These are phyloP conservation scores for Spisula subtruncata DNA, from an alignment of 2,888 invertebrate species.

Conservation along the genomic window DNA sequence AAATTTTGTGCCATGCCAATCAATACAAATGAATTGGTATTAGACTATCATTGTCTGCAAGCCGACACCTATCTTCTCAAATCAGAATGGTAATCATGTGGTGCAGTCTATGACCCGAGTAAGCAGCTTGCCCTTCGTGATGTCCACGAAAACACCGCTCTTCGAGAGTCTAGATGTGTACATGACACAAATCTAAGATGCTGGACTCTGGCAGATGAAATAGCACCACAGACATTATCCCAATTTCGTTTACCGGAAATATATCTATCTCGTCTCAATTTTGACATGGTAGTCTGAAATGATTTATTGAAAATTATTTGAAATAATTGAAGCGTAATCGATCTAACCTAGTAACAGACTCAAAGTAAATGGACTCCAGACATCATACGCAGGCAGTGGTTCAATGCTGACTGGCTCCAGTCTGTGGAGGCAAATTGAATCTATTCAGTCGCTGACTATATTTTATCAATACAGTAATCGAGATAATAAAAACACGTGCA, in stretches of 20 bases:
- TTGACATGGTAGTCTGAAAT: not conserved
- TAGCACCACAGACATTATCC: not conserved
- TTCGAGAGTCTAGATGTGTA: no score
- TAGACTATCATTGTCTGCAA: not conserved
- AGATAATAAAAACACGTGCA: not conserved
- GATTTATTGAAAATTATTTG: conserved; percentile 1
- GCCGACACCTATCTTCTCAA: not conserved
- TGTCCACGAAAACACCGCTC: not conserved
- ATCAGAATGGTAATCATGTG: not conserved
- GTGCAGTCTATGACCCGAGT: not conserved
- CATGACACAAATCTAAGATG: no score
- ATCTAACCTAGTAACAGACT: not conserved
- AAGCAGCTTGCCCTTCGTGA: not conserved
- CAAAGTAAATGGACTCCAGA: no score
- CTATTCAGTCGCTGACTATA: not conserved
- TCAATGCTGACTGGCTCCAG: not conserved
- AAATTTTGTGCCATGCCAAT: not conserved
- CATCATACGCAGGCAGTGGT: not conserved
- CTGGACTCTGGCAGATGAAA: no score
- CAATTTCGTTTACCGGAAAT: not conserved
- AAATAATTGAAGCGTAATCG: conserved; percentile 6
- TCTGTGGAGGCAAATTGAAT: not conserved
- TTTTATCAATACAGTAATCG: not conserved
- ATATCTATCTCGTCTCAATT: not conserved
- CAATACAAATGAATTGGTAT: not conserved